Conservation (phyloP, 2,113 vertebrate species). For the Crotalus horridus region DNA sequence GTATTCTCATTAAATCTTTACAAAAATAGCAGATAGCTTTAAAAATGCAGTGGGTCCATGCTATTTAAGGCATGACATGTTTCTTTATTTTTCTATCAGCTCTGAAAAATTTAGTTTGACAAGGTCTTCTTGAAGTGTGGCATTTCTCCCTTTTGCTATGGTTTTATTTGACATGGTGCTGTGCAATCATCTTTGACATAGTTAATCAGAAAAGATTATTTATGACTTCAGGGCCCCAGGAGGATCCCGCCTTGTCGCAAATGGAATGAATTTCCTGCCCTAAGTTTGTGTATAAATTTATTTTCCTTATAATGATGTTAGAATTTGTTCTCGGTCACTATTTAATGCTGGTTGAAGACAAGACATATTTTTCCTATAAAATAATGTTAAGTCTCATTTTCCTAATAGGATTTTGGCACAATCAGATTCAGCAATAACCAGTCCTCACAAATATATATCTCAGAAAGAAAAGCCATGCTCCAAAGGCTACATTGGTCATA, state of each 20-base stretch:
- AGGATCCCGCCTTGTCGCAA: not conserved
- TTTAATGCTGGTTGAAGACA: not conserved
- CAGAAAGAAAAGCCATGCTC: not conserved
- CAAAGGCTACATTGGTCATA: not conserved
- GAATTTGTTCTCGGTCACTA: not conserved
- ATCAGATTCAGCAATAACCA: not conserved
- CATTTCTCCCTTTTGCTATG: not conserved
- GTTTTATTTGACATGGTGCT: not conserved
- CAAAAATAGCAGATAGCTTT: not conserved
- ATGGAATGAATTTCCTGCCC: not conserved
- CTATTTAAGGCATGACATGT: not conserved
- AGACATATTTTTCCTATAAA: not conserved
- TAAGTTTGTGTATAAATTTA: not conserved
- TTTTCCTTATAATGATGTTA: not conserved
- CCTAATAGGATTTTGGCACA: not conserved
- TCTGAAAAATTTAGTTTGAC: slow-evolving; percentile 2
- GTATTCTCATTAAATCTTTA: not conserved
- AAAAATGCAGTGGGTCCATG: not conserved
- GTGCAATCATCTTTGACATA: not conserved
- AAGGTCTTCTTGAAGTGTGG: not conserved
- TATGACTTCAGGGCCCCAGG: slow-evolving; percentile 1
- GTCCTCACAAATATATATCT: not conserved
- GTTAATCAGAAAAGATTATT: slow-evolving; percentile 3
- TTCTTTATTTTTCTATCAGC: not conserved
- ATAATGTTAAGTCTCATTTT: not conserved